These are phyloP conservation scores for Quadroppia sp. DNA, from an alignment of 2,888 invertebrate species.

Conservation along the genomic window DNA sequence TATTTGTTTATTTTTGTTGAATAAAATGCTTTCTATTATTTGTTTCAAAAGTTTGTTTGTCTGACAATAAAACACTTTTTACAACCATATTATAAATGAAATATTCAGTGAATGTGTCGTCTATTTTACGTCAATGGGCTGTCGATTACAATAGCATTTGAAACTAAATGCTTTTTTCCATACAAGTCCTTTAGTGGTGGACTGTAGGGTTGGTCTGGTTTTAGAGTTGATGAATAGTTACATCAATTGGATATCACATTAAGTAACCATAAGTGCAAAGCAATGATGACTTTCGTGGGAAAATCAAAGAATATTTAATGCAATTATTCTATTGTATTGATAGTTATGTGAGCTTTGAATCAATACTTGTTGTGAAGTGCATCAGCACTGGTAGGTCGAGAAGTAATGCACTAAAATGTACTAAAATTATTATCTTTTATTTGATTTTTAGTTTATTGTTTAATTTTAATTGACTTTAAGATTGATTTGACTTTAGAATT, in stretches of 20 bases:
- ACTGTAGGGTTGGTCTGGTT: not conserved
- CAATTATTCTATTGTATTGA: not conserved
- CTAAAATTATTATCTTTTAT: no score
- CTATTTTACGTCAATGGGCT: constrained; percentile 10
- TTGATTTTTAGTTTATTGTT: no score
- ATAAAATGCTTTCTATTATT: not conserved
- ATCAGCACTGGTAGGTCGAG: not conserved
- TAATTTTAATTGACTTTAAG: no score
- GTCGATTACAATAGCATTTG: constrained; percentile 3
- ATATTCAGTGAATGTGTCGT: not conserved
- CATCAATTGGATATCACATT: not conserved
- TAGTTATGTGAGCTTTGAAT: no score
- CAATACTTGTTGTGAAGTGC: not conserved
- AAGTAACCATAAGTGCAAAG: not conserved
- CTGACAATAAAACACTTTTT: not conserved
- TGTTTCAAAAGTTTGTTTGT: not conserved
- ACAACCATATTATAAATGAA: not conserved
- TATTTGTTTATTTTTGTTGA: not conserved
- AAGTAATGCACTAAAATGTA: no score
- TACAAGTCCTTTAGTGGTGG: not conserved
- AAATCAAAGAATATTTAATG: not conserved
- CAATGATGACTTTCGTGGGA: not conserved
- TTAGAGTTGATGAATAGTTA: not conserved
- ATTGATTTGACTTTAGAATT: no score
- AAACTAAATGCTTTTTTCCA: not conserved